A percentile compares a stretch with the other conserved stretches of the same genome.
Conservation (phyloP, 2,113 vertebrate genomes). For the Leptodactylus fuscus region DNA sequence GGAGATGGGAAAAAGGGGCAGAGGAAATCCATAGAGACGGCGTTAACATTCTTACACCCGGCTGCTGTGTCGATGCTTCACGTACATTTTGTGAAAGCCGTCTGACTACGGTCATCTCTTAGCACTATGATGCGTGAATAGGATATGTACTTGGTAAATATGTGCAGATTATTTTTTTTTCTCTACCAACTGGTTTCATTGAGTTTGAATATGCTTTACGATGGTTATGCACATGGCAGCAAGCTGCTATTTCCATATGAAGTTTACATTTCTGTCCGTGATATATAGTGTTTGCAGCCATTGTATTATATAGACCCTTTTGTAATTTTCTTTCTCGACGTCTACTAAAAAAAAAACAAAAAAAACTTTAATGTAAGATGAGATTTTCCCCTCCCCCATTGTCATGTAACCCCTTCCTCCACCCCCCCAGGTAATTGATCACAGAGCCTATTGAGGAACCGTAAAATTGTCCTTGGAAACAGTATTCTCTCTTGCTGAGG, state of each 20-base stretch:
- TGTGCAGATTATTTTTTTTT: background rate
- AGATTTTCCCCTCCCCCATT: conserved; percentile 30
- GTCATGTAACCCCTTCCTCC: conserved; percentile 67
- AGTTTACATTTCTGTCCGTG: background rate
- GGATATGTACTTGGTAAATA: background rate
- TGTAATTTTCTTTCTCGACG: background rate
- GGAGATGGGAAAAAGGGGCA: conserved; percentile 69
- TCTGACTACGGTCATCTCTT: conserved; percentile 43
- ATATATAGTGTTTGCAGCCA: background rate
- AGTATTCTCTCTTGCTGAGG: conserved; percentile 56
- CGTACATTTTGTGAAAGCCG: conserved; percentile 31
- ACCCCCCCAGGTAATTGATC: conserved; percentile 62
- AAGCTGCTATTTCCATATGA: background rate
- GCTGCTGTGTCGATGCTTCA: conserved; percentile 60
- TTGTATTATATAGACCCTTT: background rate
- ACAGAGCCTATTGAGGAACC: conserved; percentile 63
- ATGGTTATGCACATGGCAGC: background rate
- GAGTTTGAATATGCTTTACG: background rate
- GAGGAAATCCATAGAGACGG: conserved; percentile 69
- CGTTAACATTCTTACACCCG: conserved; percentile 67
- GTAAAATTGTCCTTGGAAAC: conserved; percentile 57
- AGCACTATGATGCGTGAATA: conserved; percentile 1
- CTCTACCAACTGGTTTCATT: background rate
- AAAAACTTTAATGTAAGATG: conserved; percentile 3
- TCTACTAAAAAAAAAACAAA: too few relatives aligned